Evolutionary conservation across 2,888 invertebrate species (phyloP), one percentile per base, ranked within the genome.

Genomic region (Apotomis turbidana): DNA sequence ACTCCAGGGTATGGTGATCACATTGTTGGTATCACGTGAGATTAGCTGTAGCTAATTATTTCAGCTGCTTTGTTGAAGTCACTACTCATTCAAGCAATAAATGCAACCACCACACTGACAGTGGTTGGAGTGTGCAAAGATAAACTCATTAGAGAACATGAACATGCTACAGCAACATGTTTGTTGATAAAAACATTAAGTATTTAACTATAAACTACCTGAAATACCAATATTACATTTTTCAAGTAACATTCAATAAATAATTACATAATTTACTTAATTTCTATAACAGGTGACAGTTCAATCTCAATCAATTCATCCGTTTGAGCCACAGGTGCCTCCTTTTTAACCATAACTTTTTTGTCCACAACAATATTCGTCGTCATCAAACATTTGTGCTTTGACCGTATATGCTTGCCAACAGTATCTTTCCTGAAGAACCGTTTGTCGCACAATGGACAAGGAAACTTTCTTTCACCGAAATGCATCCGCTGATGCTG

Each of bases 401-500:
- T 77, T 0, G 75, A 27, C n/a, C 70, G 68, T 36, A 81, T 68
- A 54, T 87, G 87, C 68, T 81, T 83, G 27, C 78, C 73, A 0
- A 83, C 74, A 0, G 83, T 82, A 54, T 85, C 79, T 60, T 80
- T 81, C 49, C 79, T 79, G 51, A 81, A 83, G 74, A 85, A 92
- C 15, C 75, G 83, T 61, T 78, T 80, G 0, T 86, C 83, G 76
- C 91, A 92, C 52, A 86, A 77, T 0, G 83, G 78, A 74, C 91
- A 91, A 3, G 77, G 71, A 70, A 78, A 80, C 64, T 86, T 86
- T 70, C 85, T 87, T 4, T 88, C 87, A 12, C 78, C 82, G 27
- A 79, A 81, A 77, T 92, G 92, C 27, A 83, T 78, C 58, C 79
- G 85, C 71, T 85, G 83, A 74, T 92, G 92, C 15, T 80, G 38